A percentile compares a stretch with the other conserved stretches of the same genome.
Evolutionary conservation across 2,797 vertebrate species (phyloP).

Genomic region (Tapirus indicus): DNA sequence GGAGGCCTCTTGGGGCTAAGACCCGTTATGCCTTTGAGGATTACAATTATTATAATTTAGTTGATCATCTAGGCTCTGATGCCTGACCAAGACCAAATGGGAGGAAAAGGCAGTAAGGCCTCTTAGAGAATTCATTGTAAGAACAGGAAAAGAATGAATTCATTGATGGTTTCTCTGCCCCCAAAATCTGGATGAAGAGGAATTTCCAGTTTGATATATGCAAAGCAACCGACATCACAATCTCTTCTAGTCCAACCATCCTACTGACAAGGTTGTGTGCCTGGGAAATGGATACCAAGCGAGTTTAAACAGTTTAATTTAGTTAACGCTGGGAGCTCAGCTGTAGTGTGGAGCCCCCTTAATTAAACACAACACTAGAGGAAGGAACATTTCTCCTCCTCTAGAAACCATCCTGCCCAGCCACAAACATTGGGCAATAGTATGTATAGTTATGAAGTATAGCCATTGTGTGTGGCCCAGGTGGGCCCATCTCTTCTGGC

Average conservation of each 20-base stretch:
- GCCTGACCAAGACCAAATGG: neutral
- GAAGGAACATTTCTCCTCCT: neutral
- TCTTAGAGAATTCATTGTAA: neutral
- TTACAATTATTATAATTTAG: neutral
- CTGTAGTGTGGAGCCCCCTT: neutral
- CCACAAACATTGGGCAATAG: neutral
- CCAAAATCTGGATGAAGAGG: neutral
- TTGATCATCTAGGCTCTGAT: neutral
- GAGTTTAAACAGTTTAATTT: neutral
- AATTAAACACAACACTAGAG: neutral
- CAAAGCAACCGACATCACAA: neutral
- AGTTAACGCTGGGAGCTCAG: neutral
- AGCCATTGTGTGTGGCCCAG: neutral
- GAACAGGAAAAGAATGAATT: neutral
- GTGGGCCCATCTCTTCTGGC: neutral
- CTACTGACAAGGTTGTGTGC: neutral
- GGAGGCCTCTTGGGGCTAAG: neutral
- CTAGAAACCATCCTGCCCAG: neutral
- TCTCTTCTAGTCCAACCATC: neutral
- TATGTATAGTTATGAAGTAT: rapidly evolving
- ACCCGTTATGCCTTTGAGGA: neutral
- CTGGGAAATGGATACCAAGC: neutral
- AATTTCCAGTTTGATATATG: neutral
- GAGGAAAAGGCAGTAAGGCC: neutral
- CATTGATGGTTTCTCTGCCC: neutral